phyloP scores from a whole-genome alignment of 2,113 vertebrate species.

The Argyrosomus japonicus region DNA sequence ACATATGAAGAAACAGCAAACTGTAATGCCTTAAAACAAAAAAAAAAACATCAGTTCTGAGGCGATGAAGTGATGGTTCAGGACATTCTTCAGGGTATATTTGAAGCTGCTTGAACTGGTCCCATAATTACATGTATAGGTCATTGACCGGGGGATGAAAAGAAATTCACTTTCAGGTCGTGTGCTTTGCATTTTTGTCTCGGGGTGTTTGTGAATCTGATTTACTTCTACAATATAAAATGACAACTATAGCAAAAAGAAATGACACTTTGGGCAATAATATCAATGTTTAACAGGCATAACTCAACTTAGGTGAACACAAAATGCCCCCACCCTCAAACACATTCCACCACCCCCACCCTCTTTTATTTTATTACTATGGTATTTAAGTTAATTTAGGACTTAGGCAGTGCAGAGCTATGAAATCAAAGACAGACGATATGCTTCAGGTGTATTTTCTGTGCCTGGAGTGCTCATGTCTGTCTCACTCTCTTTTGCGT shows the following conservation, averaged over 20 bases:
- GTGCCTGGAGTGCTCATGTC: conserved; percentile 48
- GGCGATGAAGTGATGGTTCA: conserved; percentile 52
- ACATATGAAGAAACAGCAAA: conserved; percentile 72
- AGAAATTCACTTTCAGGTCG: conserved; percentile 63
- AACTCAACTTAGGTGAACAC: conserved; percentile 41
- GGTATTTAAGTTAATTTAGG: conserved; percentile 67
- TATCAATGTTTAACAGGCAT: conserved; percentile 44
- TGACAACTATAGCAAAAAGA: conserved; percentile 42
- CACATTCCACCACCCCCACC: conserved; percentile 6
- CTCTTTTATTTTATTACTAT: conserved; percentile 34
- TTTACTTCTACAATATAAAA: conserved; percentile 50
- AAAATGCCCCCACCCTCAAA: conserved; percentile 30
- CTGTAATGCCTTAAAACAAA: conserved; percentile 52
- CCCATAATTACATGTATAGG: conserved; percentile 80
- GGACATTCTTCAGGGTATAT: conserved; percentile 73
- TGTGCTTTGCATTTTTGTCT: conserved; percentile 62
- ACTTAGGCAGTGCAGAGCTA: conserved; percentile 64
- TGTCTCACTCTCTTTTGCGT: conserved; percentile 37
- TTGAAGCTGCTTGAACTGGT: conserved; percentile 81
- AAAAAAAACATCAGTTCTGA: conserved; percentile 44
- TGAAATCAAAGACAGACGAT: conserved; percentile 73
- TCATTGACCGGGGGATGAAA: conserved; percentile 63
- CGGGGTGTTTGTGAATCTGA: conserved; percentile 52
- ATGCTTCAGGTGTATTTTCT: conserved; percentile 61
- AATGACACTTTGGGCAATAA: conserved; percentile 23